A percentile compares a stretch with the other conserved stretches of the same genome.
These are phyloP conservation scores for Alloplasta piceator DNA, from an alignment of 2,888 invertebrate genomes.

Conservation along the genomic window DNA sequence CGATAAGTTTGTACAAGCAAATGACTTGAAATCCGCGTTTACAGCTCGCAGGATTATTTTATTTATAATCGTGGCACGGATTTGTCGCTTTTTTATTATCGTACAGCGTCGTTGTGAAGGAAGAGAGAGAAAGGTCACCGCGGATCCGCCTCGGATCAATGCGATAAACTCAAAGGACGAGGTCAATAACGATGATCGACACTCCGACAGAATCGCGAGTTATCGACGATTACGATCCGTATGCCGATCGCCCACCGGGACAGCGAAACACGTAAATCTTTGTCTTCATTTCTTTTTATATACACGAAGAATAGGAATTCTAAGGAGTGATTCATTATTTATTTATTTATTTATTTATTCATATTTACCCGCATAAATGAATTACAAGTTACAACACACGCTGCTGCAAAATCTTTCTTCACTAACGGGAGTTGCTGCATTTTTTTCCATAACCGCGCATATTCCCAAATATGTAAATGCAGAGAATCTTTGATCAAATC, in stretches of 20 bases:
- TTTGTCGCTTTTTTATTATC: conserved; percentile 29
- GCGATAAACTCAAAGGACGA: conserved; percentile 55
- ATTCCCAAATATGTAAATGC: too few species aligned
- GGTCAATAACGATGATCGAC: conserved; percentile 21
- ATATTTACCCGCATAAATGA: too few species aligned
- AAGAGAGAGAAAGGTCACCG: conserved; percentile 46
- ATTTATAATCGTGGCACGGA: conserved; percentile 36
- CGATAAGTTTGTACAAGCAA: conserved; percentile 48
- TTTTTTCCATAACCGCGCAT: too few species aligned
- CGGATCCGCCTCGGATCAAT: conserved; percentile 21
- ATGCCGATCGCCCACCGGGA: conserved; percentile 86
- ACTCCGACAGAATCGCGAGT: conserved; percentile 68
- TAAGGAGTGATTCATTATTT: too few species aligned
- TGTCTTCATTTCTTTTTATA: too few species aligned
- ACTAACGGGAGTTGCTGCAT: too few species aligned
- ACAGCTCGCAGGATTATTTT: conserved; percentile 15
- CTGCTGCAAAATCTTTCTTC: too few species aligned
- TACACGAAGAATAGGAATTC: too few species aligned
- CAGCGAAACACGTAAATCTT: conserved; percentile 87
- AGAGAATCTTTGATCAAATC: too few species aligned
- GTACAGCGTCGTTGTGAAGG: conserved; percentile 42
- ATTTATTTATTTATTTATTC: too few species aligned
- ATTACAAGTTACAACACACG: too few species aligned
- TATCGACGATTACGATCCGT: conserved; percentile 87
- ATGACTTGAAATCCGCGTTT: background rate